These are phyloP conservation scores for Oceanodroma tethys DNA, from an alignment of 2,113 vertebrate species.

Conservation along the genomic window DNA sequence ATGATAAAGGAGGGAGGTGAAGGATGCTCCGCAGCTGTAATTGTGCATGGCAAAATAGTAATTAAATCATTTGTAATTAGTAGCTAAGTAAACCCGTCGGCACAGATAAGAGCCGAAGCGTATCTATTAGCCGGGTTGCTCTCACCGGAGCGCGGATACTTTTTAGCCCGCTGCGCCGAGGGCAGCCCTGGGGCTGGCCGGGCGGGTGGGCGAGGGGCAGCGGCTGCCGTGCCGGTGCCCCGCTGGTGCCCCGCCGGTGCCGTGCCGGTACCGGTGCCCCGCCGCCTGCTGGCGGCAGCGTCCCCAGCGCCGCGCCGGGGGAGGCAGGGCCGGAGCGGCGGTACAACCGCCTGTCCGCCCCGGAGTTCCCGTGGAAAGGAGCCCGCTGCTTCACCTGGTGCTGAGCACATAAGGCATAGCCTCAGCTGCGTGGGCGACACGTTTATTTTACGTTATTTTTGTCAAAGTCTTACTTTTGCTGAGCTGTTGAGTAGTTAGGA, in stretches of 20 bases:
- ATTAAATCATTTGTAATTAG: slow-evolving; percentile 72
- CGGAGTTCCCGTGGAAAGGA: background rate
- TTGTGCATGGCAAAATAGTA: slow-evolving; percentile 56
- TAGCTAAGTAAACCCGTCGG: slow-evolving; percentile 41
- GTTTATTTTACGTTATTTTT: background rate
- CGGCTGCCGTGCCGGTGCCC: background rate
- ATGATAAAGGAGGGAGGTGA: slow-evolving; percentile 11
- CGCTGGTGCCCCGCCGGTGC: too few species aligned
- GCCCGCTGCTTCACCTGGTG: background rate
- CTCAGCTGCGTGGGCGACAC: background rate
- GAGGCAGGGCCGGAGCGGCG: background rate
- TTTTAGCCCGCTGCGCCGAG: background rate
- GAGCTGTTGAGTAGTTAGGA: background rate
- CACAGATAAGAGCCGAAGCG: background rate
- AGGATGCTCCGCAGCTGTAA: slow-evolving; percentile 17
- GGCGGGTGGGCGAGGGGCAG: background rate
- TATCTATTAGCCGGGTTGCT: background rate
- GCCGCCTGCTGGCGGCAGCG: slow-evolving; percentile 38
- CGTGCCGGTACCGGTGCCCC: background rate
- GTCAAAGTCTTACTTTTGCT: background rate
- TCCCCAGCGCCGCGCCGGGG: background rate
- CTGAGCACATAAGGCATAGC: background rate
- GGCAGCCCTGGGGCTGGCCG: background rate
- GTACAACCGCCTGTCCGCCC: background rate
- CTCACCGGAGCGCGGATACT: background rate